These are phyloP conservation scores for Pteronotus mesoamericanus DNA, from an alignment of 2,797 vertebrate genomes.

Conservation along the genomic window DNA sequence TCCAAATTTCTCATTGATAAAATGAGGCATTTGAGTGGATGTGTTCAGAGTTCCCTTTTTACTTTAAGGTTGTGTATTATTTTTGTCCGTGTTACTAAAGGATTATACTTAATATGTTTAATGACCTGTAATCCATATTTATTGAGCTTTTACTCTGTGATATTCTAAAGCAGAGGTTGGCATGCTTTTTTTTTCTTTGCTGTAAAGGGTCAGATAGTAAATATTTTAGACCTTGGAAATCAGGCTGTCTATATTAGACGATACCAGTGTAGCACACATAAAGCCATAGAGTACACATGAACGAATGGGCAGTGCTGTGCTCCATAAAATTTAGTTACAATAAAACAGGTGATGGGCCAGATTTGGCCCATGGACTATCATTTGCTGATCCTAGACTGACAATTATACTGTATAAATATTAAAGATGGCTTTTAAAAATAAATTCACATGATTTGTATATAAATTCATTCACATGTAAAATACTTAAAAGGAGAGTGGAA, in stretches of 20 bases:
- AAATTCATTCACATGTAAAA: neutral
- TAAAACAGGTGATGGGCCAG: too few species aligned
- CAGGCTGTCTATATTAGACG: neutral
- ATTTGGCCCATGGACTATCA: neutral
- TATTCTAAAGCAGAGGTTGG: neutral
- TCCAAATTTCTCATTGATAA: neutral
- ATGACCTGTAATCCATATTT: neutral
- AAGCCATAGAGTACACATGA: neutral
- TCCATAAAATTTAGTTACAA: neutral
- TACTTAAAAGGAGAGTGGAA: neutral
- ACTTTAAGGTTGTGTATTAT: neutral
- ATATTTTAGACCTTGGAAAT: neutral
- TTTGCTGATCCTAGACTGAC: neutral
- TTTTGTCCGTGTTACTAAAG: neutral
- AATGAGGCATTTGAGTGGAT: neutral
- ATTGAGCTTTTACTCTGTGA: neutral
- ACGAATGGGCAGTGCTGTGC: neutral
- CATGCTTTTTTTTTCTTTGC: neutral
- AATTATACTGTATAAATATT: neutral
- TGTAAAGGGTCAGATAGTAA: neutral
- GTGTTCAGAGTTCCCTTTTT: neutral
- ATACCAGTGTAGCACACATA: neutral
- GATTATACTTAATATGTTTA: neutral
- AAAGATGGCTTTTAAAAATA: neutral
- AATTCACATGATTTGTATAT: neutral